Evolutionary conservation across 1,140 invertebrate genomes (phyloP).

Genomic region (Tetragnatha versicolor): DNA sequence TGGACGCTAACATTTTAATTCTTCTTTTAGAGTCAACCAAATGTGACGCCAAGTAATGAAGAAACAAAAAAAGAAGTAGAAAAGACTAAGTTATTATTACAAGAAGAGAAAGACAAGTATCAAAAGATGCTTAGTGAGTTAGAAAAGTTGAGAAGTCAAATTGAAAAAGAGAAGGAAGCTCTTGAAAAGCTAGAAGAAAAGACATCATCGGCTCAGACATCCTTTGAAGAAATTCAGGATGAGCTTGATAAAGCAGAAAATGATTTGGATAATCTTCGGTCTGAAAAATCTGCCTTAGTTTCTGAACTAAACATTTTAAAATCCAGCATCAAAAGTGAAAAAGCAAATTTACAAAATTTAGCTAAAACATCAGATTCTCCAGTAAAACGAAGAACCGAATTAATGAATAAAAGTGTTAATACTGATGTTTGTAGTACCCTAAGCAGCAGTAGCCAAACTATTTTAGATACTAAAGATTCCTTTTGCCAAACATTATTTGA

Average conservation of each 20-base stretch:
- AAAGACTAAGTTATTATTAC: neutral
- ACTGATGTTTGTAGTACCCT: neutral
- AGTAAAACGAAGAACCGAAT: neutral
- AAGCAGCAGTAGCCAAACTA: neutral
- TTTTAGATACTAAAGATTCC: neutral
- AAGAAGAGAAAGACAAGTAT: constrained; percentile 14
- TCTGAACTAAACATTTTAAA: constrained; percentile 42
- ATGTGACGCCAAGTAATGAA: neutral
- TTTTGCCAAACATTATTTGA: constrained; percentile 25
- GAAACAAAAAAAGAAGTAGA: neutral
- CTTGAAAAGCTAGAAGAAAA: constrained; percentile 31
- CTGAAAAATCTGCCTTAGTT: constrained; percentile 44
- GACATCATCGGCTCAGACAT: neutral
- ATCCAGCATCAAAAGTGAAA: constrained; percentile 32
- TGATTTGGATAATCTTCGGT: constrained; percentile 31
- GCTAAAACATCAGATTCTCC: neutral
- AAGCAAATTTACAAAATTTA: constrained; percentile 29
- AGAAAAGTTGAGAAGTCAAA: neutral
- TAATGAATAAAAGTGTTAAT: constrained; percentile 1
- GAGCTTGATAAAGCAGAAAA: constrained; percentile 43
- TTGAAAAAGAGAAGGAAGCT: constrained; percentile 15
- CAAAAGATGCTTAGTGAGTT: neutral
- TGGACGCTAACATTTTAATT: too few species aligned
- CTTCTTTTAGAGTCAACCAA: neutral
- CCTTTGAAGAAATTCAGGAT: constrained; percentile 38